Evolutionary conservation across 2,888 invertebrate species (phyloP), one percentile per base, ranked within the genome.

Genomic region (Tholera decimalis): DNA sequence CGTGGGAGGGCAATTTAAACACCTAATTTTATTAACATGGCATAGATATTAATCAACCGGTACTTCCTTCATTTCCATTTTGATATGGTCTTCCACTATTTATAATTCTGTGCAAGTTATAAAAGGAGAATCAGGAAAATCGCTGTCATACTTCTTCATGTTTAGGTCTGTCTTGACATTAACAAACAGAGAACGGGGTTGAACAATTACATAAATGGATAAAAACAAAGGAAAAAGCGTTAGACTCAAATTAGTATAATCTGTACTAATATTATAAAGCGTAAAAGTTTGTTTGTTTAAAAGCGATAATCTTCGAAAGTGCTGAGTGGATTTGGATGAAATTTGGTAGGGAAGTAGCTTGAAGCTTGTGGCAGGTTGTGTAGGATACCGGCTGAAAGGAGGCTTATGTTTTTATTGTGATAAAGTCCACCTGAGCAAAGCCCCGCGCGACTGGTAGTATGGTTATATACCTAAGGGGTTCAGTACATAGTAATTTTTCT

Each of bases 101-200:
- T 55, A 72, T 65, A 65, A 75, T 65, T 65, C 62, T 8, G 51
- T 41, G 30, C 49, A 20, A 62, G 56, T 67, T 64, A 39, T 66
- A 66, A 64, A 77, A 64, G 80, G 80, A 15, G 39, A 74, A 62
- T 77, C 74, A 71, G 68, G 68, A 66, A 79, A 62, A 77, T 55
- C 44, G 33, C 37, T 57, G n/a, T 60, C n/a, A 57, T 62, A 20
- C 43, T 46, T 64, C 30, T 24, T 51, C 22, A 35, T 22, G 44
- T 57, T 59, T 30, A 35, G 13, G 11, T 33, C n/a, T 37, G 68
- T 41, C 33, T 49, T n/a, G 11, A 51, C 9, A 53, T 51, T n/a
- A 47, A 41, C 5, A 18, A 44, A 53, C 20, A 24, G n/a, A 28
- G 18, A 26, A 43, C 15, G 13, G 35, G 35, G 4, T 44, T 6